These are phyloP conservation scores for Nesospiza acunhae DNA, from an alignment of 2,113 vertebrate species.

Conservation along the genomic window DNA sequence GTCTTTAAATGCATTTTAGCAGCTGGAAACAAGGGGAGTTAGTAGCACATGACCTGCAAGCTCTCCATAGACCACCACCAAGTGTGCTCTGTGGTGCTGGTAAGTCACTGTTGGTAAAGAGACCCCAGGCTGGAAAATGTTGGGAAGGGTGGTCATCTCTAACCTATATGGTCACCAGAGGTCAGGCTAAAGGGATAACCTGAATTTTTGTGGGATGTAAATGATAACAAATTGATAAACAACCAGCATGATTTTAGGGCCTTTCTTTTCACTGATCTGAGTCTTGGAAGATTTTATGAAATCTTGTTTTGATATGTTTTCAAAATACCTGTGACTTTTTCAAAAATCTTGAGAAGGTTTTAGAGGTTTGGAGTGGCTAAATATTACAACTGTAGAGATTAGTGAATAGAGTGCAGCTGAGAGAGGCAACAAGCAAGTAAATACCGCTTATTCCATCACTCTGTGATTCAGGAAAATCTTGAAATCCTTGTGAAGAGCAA, in stretches of 20 bases:
- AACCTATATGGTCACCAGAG: neutral
- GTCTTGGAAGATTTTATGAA: neutral
- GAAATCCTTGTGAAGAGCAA: neutral
- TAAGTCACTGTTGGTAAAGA: neutral
- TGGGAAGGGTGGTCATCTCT: neutral
- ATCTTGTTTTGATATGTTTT: neutral
- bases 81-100: neutral
- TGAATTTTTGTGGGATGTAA: neutral
- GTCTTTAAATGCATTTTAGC: slow-evolving; percentile 68
- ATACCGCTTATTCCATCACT: neutral
- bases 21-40: slow-evolving; percentile 54
- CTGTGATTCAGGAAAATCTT: neutral
- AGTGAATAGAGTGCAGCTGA: neutral
- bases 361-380: neutral
- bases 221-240: neutral
- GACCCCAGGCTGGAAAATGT: neutral
- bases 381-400: neutral
- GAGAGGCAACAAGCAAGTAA: neutral
- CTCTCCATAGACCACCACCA: neutral
- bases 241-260: neutral
- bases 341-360: neutral
- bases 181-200: neutral
- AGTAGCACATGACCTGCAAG: slow-evolving; percentile 4
- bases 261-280: neutral
- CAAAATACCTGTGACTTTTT: neutral